Base-by-base conservation (phyloP, 2,888 invertebrate genomes). In the Eupithecia subfuscata region DNA sequence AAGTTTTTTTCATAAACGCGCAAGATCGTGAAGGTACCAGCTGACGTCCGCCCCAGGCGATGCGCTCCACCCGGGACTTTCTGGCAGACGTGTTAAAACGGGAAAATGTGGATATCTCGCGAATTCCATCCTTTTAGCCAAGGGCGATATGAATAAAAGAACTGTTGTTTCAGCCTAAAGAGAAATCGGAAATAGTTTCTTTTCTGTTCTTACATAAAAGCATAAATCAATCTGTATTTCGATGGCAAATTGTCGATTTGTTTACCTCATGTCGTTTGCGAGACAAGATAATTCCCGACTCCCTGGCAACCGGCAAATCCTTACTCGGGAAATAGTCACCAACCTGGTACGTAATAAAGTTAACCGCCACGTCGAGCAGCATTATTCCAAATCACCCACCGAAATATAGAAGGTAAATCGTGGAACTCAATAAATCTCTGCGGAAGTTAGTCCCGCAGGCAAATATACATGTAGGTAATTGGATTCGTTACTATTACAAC, bases 1-100 rank as follows among this genome's bases (percentile, higher is more conserved):
- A 93, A 93, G 89, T 93, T 94, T 94, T 68, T 93, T 94, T 95
- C 93, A 93, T 94, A 94, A 93, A 93, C 91, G 93, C 89, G 91
- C 90, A 89, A 88, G 88, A 87, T 86, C 87, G 87, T 80, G 82
- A 84, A 86, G 86, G 82, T 89, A 90, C 89, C 94, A 94, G 93
- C 92, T 94, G 94, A 91, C 94, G 92, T 87, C 88, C 87, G 84
- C 93, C 90, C 87, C 87, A 84, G 92, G 93, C 92, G 84, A 82
- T 79, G 91, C 88, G 86, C 84, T 80, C 85, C 85, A 85, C 87
- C 84, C 86, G 87, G 86, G 91, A 89, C 90, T 92, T 90, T 88
- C 90, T 89, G 89, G 89, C 91, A 91, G 91, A 93, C 90, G 93
- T 93, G 92, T 91, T 93, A 90, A 92, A 92, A 90, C 88, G 88